Evolutionary conservation across 92 coral and sea anemone species (phyloP), one percentile per base, ranked within the genome.

Genomic region (Isaurus tuberculatus): DNA sequence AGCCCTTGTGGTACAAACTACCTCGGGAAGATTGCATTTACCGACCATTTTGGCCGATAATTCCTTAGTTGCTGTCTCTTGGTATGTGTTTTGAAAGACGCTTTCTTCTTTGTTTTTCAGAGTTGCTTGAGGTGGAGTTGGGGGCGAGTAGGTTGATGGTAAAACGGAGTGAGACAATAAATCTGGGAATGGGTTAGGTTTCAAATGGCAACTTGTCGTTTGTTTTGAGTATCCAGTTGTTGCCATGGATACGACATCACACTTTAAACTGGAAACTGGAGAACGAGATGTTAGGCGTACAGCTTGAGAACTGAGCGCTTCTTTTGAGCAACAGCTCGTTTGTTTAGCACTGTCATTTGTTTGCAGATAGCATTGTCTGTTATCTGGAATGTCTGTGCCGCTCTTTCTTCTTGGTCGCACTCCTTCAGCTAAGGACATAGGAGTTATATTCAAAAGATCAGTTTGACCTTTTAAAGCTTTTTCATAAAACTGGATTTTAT

Each of bases 151-250:
- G 8, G 53, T 32, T 14, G 82, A 0, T 40, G 51, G 70, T 14
- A 67, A 28, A 20, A 75, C 77, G 3, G 92, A 73, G 79, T 81
- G 89, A 8, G 91, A 83, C 32, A 90, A 73, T 46, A 92, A 90
- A 37, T 93, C 97, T 0, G 97, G 97, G 27, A 93, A 60, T 22
- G 82, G 70, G 31, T 86, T 85, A 0, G 71, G 70, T 74, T 82
- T 85, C 46, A 9, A 49, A 19, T 83, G 89, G 4, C 65, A 27
- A 72, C 32, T 82, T 32, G 65, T 66, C 16, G 20, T 80, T 33
- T 72, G 71, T 58, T 25, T 36, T 16, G 74, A 5, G 36, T 43
- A 60, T 55, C 32, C 85, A 42, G 77, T 68, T 70, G 89, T 72
- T 48, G 89, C 58, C 55, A 27, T 63, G 60, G 93, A 73, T 66